Conservation (phyloP, 1,140 invertebrate species). For the Trichogramma pretiosum region DNA sequence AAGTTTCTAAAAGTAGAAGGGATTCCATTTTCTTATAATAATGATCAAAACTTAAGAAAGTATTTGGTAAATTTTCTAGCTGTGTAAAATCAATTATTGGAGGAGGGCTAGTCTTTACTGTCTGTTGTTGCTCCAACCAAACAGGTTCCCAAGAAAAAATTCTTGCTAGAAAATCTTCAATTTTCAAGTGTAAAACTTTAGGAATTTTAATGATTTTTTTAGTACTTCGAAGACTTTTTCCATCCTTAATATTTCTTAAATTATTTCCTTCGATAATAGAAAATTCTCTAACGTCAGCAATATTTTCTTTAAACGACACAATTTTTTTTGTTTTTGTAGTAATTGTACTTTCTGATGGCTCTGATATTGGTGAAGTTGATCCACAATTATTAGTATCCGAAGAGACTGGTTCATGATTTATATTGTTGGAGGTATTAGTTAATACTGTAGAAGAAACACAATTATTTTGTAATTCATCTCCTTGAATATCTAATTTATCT, state of each 20-base stretch:
- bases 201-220: not conserved
- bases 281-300: conserved; percentile 20
- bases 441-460: not conserved
- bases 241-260: conserved; percentile 24
- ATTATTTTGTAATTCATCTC: too few relatives aligned
- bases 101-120: conserved; percentile 18
- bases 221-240: conserved; percentile 22
- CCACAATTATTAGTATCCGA: not conserved
- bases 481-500: too few relatives aligned
- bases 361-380: not conserved
- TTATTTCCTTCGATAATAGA: conserved; percentile 25
- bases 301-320: conserved; percentile 23
- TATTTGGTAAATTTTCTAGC: conserved; percentile 16
- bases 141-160: conserved; percentile 32
- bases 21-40: conserved; percentile 28
- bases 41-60: conserved; percentile 26
- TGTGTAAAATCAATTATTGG: conserved; percentile 23
- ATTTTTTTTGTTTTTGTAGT: conserved; percentile 13
- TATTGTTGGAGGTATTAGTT: not conserved
- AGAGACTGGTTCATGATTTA: not conserved
- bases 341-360: not conserved
- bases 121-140: conserved; percentile 30
- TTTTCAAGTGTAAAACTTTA: conserved; percentile 16
- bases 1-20: conserved; percentile 29
- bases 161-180: conserved; percentile 26